phyloP scores from a whole-genome alignment of 2,797 vertebrate genomes.

The Propithecus deckenii region DNA sequence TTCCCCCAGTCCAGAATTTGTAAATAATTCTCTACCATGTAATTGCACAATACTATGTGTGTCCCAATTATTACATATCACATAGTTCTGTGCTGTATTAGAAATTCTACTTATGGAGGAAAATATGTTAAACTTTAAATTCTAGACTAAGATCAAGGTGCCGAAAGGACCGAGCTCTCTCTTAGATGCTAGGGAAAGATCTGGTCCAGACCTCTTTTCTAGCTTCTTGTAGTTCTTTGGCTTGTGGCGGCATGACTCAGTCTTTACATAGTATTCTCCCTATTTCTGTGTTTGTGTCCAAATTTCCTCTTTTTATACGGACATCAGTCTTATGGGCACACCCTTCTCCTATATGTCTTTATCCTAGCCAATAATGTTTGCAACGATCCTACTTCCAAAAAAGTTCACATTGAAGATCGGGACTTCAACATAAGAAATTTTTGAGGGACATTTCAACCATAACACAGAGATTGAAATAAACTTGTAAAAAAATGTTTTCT shows the following conservation, averaged over 20 bases:
- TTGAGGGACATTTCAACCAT: not conserved
- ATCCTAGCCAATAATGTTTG: not conserved
- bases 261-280: not conserved
- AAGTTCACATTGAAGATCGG: not conserved
- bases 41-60: not conserved
- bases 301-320: not conserved
- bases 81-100: not conserved
- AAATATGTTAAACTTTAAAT: not conserved
- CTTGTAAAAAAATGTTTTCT: not conserved
- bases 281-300: not conserved
- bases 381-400: not conserved
- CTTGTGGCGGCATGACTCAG: not conserved
- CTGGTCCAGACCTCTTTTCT: not conserved
- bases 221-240: not conserved
- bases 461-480: not conserved
- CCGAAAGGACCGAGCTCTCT: not conserved
- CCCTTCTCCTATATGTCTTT: not conserved
- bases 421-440: not conserved
- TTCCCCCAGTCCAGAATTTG: not conserved
- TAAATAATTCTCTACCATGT: not conserved
- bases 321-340: not conserved
- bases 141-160: not conserved
- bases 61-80: not conserved
- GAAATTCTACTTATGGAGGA: not conserved
- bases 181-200: not conserved